Conservation (phyloP, 1,140 invertebrate species). For the Zaprionus gabonicus region DNA sequence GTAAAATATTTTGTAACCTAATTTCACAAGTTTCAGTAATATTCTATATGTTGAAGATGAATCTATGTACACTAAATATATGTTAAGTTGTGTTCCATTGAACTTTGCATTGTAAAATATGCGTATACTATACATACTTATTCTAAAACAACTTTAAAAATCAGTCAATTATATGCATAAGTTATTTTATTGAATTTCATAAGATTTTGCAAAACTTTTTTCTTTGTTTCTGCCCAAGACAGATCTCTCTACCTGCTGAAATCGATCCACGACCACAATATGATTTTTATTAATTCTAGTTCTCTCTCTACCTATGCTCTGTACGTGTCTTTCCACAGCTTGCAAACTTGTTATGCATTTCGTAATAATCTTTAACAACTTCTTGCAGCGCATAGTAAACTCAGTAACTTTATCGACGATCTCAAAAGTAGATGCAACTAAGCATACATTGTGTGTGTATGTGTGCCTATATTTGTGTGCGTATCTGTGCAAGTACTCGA, state of each 20-base stretch:
- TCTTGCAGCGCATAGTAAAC: not conserved
- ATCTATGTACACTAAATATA: too few species aligned
- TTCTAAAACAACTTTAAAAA: too few species aligned
- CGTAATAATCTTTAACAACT: constrained; percentile 6
- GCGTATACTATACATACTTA: too few species aligned
- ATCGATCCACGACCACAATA: not conserved
- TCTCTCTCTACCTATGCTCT: not conserved
- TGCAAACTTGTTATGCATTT: not conserved
- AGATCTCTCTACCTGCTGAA: not conserved
- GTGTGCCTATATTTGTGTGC: not conserved
- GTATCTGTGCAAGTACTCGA: constrained; percentile 3
- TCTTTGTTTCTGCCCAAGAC: not conserved
- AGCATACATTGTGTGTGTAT: not conserved
- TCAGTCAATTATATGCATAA: too few species aligned
- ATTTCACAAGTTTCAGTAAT: too few species aligned
- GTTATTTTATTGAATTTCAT: too few species aligned
- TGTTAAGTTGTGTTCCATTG: too few species aligned
- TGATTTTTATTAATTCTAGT: not conserved
- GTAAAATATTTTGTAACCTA: too few species aligned
- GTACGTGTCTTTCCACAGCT: not conserved
- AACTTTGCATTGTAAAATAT: too few species aligned
- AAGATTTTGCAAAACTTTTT: too few species aligned
- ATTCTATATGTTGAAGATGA: too few species aligned
- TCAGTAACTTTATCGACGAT: not conserved
- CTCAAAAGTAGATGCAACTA: not conserved